A percentile compares a stretch with the other conserved stretches of the same genome.
Conservation (phyloP, 1,140 invertebrate species). For the Planococcus citri region DNA sequence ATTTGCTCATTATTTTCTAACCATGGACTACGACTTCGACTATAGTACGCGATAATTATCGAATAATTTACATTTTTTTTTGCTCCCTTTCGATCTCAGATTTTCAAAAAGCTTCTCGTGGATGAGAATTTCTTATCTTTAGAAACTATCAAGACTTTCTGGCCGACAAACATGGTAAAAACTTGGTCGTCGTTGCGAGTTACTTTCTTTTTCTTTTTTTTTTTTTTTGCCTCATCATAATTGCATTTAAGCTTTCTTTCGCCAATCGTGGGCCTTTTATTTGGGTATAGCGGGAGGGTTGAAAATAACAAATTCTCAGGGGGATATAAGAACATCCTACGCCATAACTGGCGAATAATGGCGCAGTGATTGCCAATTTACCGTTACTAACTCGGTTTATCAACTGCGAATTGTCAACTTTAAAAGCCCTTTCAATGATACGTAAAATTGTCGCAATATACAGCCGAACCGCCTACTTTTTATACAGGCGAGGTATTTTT, state of each 20-base stretch:
- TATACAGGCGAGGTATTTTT: too few species aligned
- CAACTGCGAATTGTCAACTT: background rate
- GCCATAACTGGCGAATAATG: slow-evolving; percentile 19
- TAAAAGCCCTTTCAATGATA: background rate
- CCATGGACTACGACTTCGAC: too few species aligned
- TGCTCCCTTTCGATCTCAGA: background rate
- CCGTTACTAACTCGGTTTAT: slow-evolving; percentile 15
- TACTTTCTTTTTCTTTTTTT: too few species aligned
- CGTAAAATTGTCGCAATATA: background rate
- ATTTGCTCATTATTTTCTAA: slow-evolving; percentile 6
- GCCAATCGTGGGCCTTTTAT: slow-evolving; percentile 11
- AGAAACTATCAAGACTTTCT: too few species aligned
- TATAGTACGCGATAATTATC: background rate
- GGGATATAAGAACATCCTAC: slow-evolving; percentile 14
- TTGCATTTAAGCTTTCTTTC: slow-evolving; percentile 17
- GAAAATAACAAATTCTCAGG: slow-evolving; percentile 5
- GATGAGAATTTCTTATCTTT: too few species aligned
- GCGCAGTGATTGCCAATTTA: slow-evolving; percentile 20
- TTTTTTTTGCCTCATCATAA: background rate
- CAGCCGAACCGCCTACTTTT: background rate
- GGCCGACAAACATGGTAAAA: too few species aligned
- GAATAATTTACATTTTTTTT: background rate
- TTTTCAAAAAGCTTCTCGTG: too few species aligned
- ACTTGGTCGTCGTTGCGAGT: too few species aligned
- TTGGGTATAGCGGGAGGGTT: background rate